phyloP scores from a whole-genome alignment of 2,797 vertebrate genomes.

The Poecilia picta region DNA sequence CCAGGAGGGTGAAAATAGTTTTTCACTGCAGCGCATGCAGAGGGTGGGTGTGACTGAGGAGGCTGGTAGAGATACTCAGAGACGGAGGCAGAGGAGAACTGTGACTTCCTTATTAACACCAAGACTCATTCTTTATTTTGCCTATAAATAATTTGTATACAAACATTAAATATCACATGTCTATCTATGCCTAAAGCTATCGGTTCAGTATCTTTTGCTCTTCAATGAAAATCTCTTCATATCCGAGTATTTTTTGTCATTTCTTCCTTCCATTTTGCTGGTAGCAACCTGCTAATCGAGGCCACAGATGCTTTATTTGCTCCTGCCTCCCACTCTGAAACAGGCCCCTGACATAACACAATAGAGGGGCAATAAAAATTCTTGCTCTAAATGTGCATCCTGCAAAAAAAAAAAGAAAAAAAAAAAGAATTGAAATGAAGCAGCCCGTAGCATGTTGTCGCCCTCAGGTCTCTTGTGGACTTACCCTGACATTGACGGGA shows the following conservation, averaged over 20 bases:
- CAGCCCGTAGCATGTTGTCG: not conserved
- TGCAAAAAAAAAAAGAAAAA: not conserved
- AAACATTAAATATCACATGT: not conserved
- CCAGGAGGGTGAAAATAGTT: not conserved
- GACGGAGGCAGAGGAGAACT: not conserved
- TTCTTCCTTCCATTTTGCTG: not conserved
- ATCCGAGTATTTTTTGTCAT: not conserved
- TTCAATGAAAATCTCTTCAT: not conserved
- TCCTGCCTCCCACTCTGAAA: constrained; percentile 8
- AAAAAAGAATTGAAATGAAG: not conserved
- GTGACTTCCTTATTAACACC: not conserved
- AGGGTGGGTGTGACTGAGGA: not conserved
- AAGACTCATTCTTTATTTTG: not conserved
- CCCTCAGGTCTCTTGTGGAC: not conserved
- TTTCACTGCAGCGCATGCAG: not conserved
- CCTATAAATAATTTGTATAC: not conserved
- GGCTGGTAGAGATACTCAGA: not conserved
- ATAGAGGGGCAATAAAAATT: constrained; percentile 2
- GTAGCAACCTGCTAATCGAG: not conserved
- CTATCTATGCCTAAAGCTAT: not conserved
- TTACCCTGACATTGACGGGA: not conserved
- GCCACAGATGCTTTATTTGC: constrained; percentile 6
- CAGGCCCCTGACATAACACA: constrained; percentile 27
- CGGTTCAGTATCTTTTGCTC: not conserved
- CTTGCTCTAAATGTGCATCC: not conserved